These are phyloP conservation scores for Paguma larvata DNA, from an alignment of 2,797 vertebrate species.

Conservation along the genomic window DNA sequence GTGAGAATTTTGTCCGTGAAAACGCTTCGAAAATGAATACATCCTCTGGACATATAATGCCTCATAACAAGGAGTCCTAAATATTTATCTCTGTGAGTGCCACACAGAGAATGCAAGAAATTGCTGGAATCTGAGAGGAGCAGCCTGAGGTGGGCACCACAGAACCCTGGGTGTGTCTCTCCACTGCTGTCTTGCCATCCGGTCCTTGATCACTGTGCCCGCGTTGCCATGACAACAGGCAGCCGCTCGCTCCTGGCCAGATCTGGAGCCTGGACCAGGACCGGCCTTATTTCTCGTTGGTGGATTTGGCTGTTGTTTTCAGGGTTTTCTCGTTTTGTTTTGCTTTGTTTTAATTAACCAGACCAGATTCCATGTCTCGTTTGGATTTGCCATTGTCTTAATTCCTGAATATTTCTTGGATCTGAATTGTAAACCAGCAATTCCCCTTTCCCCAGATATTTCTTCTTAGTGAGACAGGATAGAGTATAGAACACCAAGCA, in stretches of 20 bases:
- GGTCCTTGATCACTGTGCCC: constrained; percentile 85
- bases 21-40: constrained; percentile 20
- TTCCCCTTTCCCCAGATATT: constrained; percentile 69
- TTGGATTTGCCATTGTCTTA: constrained; percentile 80
- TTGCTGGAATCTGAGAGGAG: neutral
- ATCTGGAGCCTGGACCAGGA: constrained; percentile 79
- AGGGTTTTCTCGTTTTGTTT: neutral
- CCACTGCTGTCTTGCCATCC: constrained; percentile 79
- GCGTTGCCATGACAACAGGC: constrained; percentile 81
- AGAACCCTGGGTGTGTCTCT: neutral
- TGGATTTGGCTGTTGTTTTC: constrained; percentile 11
- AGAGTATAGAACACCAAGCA: neutral
- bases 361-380: constrained; percentile 67
- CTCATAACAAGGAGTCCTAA: neutral
- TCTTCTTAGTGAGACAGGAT: constrained; percentile 35
- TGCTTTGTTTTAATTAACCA: constrained; percentile 63
- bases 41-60: neutral
- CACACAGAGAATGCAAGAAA: neutral
- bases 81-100: neutral
- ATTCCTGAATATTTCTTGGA: constrained; percentile 78
- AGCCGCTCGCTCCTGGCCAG: constrained; percentile 66
- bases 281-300: constrained; percentile 32
- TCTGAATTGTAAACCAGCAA: constrained; percentile 61
- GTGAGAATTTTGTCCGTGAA: neutral
- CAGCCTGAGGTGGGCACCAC: neutral